These are phyloP conservation scores for Spea bombifrons DNA, from an alignment of 2,113 vertebrate genomes.

Conservation along the genomic window DNA sequence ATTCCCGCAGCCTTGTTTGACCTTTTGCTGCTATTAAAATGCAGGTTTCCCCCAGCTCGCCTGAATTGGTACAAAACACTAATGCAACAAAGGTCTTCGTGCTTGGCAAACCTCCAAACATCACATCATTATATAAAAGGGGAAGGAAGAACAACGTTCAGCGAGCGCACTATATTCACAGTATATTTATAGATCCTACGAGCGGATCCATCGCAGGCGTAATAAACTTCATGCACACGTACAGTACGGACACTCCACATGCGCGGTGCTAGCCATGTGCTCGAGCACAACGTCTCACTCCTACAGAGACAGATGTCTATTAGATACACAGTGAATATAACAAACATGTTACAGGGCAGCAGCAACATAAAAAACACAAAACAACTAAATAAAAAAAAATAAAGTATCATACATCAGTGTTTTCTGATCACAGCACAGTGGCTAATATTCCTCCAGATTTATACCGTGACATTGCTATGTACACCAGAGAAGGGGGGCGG, in stretches of 20 bases:
- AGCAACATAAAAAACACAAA: too few species aligned
- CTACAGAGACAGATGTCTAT: too few species aligned
- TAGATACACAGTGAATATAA: too few species aligned
- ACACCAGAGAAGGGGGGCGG: too few species aligned
- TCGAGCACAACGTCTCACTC: too few species aligned
- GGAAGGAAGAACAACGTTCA: slow-evolving; percentile 16
- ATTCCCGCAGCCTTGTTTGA: slow-evolving; percentile 43
- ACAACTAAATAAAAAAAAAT: too few species aligned
- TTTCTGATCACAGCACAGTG: too few species aligned
- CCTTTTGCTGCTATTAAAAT: slow-evolving; percentile 44
- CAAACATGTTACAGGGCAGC: too few species aligned
- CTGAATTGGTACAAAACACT: slow-evolving; percentile 30
- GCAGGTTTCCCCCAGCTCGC: slow-evolving; percentile 44
- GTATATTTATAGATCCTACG: slow-evolving; percentile 16
- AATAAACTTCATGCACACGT: not conserved
- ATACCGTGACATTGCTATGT: too few species aligned
- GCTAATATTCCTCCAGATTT: too few species aligned
- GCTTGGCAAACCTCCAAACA: slow-evolving; percentile 42
- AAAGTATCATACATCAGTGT: too few species aligned
- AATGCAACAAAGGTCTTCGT: slow-evolving; percentile 43
- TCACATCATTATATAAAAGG: slow-evolving; percentile 41
- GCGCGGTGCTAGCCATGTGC: too few species aligned
- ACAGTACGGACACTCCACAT: not conserved
- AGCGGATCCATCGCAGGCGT: not conserved
- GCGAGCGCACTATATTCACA: not conserved